Conservation (phyloP, 2,888 invertebrate genomes). For the Cryptocephalus moraei region DNA sequence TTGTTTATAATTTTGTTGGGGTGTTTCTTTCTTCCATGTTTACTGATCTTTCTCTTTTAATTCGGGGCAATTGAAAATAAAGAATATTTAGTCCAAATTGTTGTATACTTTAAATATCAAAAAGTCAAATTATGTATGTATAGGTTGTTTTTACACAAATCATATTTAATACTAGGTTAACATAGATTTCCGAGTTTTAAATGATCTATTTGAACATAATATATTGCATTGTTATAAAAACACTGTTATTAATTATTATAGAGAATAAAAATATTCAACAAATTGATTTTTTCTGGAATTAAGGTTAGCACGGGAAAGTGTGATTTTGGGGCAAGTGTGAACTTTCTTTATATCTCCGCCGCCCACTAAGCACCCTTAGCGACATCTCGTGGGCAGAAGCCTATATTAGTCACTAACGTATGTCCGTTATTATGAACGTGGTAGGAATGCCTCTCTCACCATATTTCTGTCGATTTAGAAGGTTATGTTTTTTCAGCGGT, state of each 20-base stretch:
- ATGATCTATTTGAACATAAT: slow-evolving; percentile 16
- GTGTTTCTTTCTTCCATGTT: slow-evolving; percentile 12
- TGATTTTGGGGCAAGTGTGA: not conserved
- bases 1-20: slow-evolving; percentile 14
- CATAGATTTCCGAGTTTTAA: slow-evolving; percentile 14
- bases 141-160: slow-evolving; percentile 20
- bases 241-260: not conserved
- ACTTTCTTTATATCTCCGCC: too few species aligned
- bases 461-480: too few species aligned
- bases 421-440: too few species aligned
- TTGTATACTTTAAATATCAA: slow-evolving; percentile 10
- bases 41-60: slow-evolving; percentile 8
- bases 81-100: not conserved
- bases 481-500: too few species aligned
- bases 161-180: slow-evolving; percentile 16
- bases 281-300: not conserved
- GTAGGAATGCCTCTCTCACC: too few species aligned
- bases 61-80: not conserved
- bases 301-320: not conserved
- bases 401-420: too few species aligned
- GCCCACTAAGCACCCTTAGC: too few species aligned
- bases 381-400: too few species aligned
- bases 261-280: not conserved
- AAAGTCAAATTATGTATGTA: slow-evolving; percentile 21
- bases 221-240: slow-evolving; percentile 25